Base-by-base conservation (phyloP, 2,113 vertebrate genomes). In the Malurus elegans region DNA sequence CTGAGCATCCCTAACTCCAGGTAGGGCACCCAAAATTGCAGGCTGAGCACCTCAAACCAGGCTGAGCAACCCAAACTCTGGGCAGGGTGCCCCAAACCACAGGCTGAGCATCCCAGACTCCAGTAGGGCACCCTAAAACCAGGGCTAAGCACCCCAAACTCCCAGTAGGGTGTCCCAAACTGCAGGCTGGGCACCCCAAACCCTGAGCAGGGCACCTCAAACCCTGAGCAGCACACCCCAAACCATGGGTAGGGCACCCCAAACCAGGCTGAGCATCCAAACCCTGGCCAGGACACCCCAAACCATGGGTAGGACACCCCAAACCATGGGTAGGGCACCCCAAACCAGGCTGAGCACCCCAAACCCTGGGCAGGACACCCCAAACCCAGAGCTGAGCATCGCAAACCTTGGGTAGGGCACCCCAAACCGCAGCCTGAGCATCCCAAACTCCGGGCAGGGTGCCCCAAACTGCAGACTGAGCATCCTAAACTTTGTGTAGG, bases 361-460 rank as follows among this genome's bases (percentile, higher is more conserved):
- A 56, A n/a, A 14, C 5, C 38, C 45, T 21, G 21, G 23, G 21
- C 8, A 48, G 47, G 47, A 23, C 21, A 48, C 47, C 21, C 47
- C 21, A 48, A 48, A n/a, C n/a, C n/a, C n/a, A n/a, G n/a, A n/a
- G n/a, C n/a, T n/a, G n/a, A n/a, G n/a, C n/a, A n/a, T n/a, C n/a
- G n/a, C n/a, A n/a, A n/a, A n/a, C n/a, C n/a, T n/a, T n/a, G n/a
- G n/a, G n/a, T n/a, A n/a, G n/a, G n/a, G n/a, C n/a, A n/a, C n/a
- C n/a, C n/a, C n/a, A n/a, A n/a, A n/a, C n/a, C n/a, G n/a, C 38
- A 0, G 8, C 6, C 3, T 3, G 38, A 1, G 18, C 36, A 42
- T 1, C 6, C 2, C 26, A 40, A 12, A 6, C 12, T 1, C 18
- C 0, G 36, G 36, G 36, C 36, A 14, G 15, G 10, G 28, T 5